Percentiles rank a stretch among this genome's conserved stretches.
Conservation (phyloP, 2,113 vertebrate genomes). For the Oreochromis niloticus region DNA sequence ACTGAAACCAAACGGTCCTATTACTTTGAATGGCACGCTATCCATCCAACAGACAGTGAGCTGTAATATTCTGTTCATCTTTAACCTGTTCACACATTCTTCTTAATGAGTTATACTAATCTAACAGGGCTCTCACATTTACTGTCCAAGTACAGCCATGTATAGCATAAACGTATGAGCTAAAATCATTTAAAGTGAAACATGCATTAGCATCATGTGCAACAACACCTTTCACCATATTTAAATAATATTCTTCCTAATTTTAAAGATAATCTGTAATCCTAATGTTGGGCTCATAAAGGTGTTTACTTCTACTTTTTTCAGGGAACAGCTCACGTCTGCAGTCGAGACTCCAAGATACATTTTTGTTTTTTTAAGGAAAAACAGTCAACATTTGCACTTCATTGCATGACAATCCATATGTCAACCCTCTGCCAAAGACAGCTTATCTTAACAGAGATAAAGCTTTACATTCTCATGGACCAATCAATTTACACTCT, state of each 20-base stretch:
- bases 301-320: rapidly evolving
- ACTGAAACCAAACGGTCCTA: background rate
- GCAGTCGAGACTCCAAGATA: background rate
- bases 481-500: background rate
- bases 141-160: background rate
- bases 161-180: background rate
- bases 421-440: background rate
- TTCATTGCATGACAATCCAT: background rate
- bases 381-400: background rate
- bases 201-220: rapidly evolving
- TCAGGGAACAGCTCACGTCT: background rate
- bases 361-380: background rate
- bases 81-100: background rate
- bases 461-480: background rate
- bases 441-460: background rate
- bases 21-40: background rate
- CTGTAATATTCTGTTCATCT: background rate
- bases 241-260: background rate
- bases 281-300: rapidly evolving
- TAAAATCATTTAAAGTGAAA: background rate
- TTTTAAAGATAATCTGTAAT: background rate
- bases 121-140: background rate
- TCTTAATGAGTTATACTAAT: background rate
- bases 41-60: background rate
- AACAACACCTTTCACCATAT: background rate